Percentiles rank a stretch among this genome's conserved stretches.
phyloP scores from a whole-genome alignment of 1,140 invertebrate genomes.

The Protaetia brevitarsis region DNA sequence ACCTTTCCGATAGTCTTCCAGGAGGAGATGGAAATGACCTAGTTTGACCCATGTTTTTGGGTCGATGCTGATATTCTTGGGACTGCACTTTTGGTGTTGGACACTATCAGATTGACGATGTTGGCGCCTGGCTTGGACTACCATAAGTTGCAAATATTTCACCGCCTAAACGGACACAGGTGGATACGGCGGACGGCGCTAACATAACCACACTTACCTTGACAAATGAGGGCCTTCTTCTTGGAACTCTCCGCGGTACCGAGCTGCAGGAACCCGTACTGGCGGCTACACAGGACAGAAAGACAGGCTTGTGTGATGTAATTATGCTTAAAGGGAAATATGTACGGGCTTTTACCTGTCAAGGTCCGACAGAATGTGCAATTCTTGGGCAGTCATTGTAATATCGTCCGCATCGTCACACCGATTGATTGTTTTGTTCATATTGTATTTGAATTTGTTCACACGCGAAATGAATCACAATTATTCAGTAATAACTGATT shows the following conservation, averaged over 20 bases:
- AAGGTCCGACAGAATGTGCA: slow-evolving; percentile 79
- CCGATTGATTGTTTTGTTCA: slow-evolving; percentile 38
- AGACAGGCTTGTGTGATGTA: not conserved
- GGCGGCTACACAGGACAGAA: slow-evolving; percentile 61
- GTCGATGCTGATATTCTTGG: slow-evolving; percentile 75
- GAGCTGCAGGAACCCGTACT: slow-evolving; percentile 81
- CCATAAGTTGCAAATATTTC: slow-evolving; percentile 79
- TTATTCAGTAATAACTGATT: not conserved
- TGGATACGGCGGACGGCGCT: not conserved
- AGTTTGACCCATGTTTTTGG: slow-evolving; percentile 90
- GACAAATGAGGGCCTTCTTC: slow-evolving; percentile 72
- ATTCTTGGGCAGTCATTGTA: slow-evolving; percentile 64
- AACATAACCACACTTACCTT: slow-evolving; percentile 55
- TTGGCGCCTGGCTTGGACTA: slow-evolving; percentile 70
- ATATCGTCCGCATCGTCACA: slow-evolving; percentile 42
- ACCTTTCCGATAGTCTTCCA: slow-evolving; percentile 92
- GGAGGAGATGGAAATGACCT: slow-evolving; percentile 87
- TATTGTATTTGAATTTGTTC: slow-evolving; percentile 29
- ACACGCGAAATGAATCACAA: slow-evolving; percentile 2
- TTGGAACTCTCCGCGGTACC: slow-evolving; percentile 71
- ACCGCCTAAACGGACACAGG: slow-evolving; percentile 56
- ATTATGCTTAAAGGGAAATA: not conserved
- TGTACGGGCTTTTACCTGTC: slow-evolving; percentile 66
- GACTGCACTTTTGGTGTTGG: slow-evolving; percentile 34
- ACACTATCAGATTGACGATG: slow-evolving; percentile 49